Evolutionary conservation across 2,113 vertebrate species (phyloP).

Genomic region (Tympanuchus pallidicinctus): DNA sequence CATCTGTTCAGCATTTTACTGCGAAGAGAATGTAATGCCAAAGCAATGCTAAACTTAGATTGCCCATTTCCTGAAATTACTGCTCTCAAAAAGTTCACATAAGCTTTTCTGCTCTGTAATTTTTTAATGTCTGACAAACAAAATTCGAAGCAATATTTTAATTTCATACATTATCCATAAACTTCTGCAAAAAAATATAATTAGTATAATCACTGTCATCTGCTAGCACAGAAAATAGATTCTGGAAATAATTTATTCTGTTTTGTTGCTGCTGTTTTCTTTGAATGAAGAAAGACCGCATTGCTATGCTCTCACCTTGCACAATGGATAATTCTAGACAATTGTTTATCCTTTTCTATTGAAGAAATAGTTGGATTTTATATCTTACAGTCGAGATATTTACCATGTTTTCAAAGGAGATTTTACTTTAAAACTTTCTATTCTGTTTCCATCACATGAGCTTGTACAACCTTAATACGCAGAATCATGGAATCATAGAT

Average conservation of each 20-base stretch:
- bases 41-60: slow-evolving; percentile 44
- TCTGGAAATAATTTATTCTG: slow-evolving; percentile 29
- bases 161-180: slow-evolving; percentile 47
- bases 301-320: neutral
- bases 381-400: neutral
- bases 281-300: neutral
- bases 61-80: slow-evolving; percentile 60
- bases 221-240: slow-evolving; percentile 18
- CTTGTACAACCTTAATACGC: rapidly evolving
- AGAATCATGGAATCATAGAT: too few species aligned
- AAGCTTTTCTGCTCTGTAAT: slow-evolving; percentile 24
- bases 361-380: neutral
- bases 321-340: neutral
- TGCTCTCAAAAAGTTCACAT: slow-evolving; percentile 42
- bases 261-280: neutral
- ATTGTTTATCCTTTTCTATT: neutral
- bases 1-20: slow-evolving; percentile 67
- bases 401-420: neutral
- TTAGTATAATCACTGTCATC: slow-evolving; percentile 45
- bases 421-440: neutral
- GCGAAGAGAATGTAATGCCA: slow-evolving; percentile 21
- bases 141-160: slow-evolving; percentile 27
- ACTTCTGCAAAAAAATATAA: slow-evolving; percentile 46
- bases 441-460: neutral
- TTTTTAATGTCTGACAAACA: slow-evolving; percentile 48